Conservation (phyloP, 2,797 vertebrate genomes). For the Phataginus tetradactyla region DNA sequence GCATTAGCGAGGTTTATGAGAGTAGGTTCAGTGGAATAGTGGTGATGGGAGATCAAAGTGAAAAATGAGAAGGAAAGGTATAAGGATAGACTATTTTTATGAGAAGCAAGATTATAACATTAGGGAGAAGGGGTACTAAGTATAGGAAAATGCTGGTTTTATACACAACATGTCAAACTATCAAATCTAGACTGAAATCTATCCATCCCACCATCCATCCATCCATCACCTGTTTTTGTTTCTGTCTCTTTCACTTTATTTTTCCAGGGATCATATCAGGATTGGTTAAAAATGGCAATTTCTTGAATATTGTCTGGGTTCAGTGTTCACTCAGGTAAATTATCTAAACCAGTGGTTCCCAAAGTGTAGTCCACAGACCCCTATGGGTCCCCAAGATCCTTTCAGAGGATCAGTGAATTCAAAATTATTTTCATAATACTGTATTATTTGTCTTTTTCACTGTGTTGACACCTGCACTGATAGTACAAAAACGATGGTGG, state of each 20-base stretch:
- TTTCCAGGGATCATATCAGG: background rate
- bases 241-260: background rate
- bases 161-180: background rate
- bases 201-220: background rate
- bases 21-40: background rate
- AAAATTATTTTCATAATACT: background rate
- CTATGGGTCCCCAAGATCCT: background rate
- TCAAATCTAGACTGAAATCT: background rate
- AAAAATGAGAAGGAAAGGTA: background rate
- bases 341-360: background rate
- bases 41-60: background rate
- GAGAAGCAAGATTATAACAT: background rate
- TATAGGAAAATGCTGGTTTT: background rate
- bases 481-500: background rate
- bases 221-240: background rate
- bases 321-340: background rate
- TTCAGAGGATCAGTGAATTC: background rate
- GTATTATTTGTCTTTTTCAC: background rate
- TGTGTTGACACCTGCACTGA: background rate
- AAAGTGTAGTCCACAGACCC: background rate
- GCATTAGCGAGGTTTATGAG: background rate
- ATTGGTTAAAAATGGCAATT: background rate
- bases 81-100: background rate
- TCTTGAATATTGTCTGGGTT: background rate
- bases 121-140: background rate